Conservation (phyloP, 2,888 invertebrate species). For the Leptinotarsa juncta region DNA sequence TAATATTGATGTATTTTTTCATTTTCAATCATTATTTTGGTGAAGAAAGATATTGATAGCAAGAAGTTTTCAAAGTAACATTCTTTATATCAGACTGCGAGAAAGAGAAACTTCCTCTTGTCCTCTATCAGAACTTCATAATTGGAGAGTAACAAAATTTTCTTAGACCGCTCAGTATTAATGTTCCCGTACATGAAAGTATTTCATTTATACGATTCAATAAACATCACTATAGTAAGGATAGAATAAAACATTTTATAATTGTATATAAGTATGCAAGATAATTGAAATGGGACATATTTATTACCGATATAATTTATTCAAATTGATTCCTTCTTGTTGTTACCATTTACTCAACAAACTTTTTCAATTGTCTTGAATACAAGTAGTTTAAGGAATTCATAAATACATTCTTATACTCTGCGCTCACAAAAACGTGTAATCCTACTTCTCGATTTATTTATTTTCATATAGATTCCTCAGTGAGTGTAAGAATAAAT, state of each 20-base stretch:
- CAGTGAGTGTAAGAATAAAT: slow-evolving; percentile 45
- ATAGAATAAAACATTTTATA: slow-evolving; percentile 48
- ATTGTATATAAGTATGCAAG: slow-evolving; percentile 51
- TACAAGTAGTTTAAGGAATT: slow-evolving; percentile 38
- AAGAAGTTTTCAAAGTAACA: no score
- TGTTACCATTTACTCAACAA: slow-evolving; percentile 45
- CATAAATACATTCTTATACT: slow-evolving; percentile 46
- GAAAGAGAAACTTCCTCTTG: not conserved
- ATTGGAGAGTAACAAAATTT: slow-evolving; percentile 11
- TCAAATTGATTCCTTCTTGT: slow-evolving; percentile 40
- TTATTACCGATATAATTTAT: slow-evolving; percentile 44
- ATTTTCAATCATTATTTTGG: no score
- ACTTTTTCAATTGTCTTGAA: slow-evolving; percentile 40
- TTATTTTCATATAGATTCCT: slow-evolving; percentile 39
- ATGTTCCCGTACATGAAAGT: slow-evolving; percentile 40
- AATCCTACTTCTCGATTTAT: slow-evolving; percentile 31
- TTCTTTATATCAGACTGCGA: not conserved
- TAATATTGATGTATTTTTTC: no score
- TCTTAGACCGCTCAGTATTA: slow-evolving; percentile 39
- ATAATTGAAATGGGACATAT: slow-evolving; percentile 37
- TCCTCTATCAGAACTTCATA: not conserved
- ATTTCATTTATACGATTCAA: slow-evolving; percentile 45
- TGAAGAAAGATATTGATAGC: no score
- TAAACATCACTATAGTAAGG: slow-evolving; percentile 46
- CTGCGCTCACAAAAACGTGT: slow-evolving; percentile 34